Percentiles rank a stretch among this genome's conserved stretches.
Evolutionary conservation across 2,888 invertebrate genomes (phyloP).

Genomic region (Lampropteryx suffumata): DNA sequence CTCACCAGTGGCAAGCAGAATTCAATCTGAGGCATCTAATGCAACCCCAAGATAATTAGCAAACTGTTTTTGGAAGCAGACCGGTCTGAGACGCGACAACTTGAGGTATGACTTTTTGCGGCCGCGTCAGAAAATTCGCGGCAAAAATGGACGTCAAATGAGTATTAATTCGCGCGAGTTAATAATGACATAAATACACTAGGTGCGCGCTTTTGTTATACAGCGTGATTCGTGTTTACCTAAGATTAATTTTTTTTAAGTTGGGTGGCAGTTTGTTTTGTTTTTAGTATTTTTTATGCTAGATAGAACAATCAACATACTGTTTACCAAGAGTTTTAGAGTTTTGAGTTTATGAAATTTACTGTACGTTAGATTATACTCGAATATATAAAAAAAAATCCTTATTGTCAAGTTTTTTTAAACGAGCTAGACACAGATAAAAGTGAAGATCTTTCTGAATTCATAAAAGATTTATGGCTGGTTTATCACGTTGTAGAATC

Average conservation of each 20-base stretch:
- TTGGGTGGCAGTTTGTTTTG: no score
- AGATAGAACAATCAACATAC: no score
- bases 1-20: not conserved
- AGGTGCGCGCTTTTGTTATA: slow-evolving; percentile 55
- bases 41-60: slow-evolving; percentile 23
- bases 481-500: slow-evolving; percentile 9
- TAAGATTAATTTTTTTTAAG: no score
- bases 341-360: no score
- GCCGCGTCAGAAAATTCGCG: slow-evolving; percentile 60
- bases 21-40: slow-evolving; percentile 17
- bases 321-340: no score
- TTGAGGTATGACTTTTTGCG: slow-evolving; percentile 52
- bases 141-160: slow-evolving; percentile 77
- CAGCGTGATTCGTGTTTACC: slow-evolving; percentile 49
- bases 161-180: slow-evolving; percentile 81
- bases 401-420: no score
- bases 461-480: slow-evolving; percentile 11
- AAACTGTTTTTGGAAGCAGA: slow-evolving; percentile 55
- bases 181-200: slow-evolving; percentile 83
- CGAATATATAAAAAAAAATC: no score
- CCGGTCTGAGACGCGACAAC: slow-evolving; percentile 46
- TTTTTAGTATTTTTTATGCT: no score
- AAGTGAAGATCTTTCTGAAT: not conserved
- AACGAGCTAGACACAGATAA: no score
- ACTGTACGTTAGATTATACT: no score